Conservation (phyloP, 2,113 vertebrate genomes). For the Ammodytes dubius region DNA sequence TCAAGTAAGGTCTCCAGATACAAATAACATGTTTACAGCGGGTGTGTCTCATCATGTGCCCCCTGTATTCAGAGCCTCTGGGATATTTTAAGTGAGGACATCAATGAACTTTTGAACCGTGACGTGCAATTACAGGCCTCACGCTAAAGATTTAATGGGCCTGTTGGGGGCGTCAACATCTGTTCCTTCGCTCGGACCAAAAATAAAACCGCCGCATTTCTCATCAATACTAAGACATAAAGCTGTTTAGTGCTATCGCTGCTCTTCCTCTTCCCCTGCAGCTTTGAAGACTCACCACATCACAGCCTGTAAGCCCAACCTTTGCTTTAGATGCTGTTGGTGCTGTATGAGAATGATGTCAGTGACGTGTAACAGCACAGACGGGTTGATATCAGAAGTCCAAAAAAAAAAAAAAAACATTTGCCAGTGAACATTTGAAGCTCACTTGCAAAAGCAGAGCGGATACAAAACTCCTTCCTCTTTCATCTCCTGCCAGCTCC, state of each 20-base stretch:
- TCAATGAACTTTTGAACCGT: slow-evolving; percentile 60
- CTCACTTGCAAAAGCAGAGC: slow-evolving; percentile 46
- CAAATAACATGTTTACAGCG: background rate
- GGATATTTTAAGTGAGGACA: slow-evolving; percentile 20
- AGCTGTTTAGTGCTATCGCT: background rate
- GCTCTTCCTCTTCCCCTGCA: slow-evolving; percentile 22
- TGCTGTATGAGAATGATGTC: background rate
- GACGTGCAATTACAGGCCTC: slow-evolving; percentile 46
- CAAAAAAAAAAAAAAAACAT: background rate
- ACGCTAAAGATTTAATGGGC: slow-evolving; percentile 53
- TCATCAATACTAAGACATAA: background rate
- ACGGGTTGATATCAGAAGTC: slow-evolving; percentile 28
- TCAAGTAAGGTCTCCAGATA: background rate
- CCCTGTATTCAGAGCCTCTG: background rate
- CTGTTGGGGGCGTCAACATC: slow-evolving; percentile 37
- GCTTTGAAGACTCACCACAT: slow-evolving; percentile 26
- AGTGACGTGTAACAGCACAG: slow-evolving; percentile 38
- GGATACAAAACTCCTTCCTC: slow-evolving; percentile 50
- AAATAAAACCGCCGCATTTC: slow-evolving; percentile 8
- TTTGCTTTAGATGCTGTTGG: slow-evolving; percentile 4
- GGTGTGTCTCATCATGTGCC: background rate
- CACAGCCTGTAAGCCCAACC: slow-evolving; percentile 9
- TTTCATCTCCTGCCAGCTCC: slow-evolving; percentile 68
- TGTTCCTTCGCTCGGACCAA: slow-evolving; percentile 23
- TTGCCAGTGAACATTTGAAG: slow-evolving; percentile 37